A percentile compares a stretch with the other conserved stretches of the same genome.
Conservation (phyloP, 2,113 vertebrate genomes). For the Stigmatopora argus region DNA sequence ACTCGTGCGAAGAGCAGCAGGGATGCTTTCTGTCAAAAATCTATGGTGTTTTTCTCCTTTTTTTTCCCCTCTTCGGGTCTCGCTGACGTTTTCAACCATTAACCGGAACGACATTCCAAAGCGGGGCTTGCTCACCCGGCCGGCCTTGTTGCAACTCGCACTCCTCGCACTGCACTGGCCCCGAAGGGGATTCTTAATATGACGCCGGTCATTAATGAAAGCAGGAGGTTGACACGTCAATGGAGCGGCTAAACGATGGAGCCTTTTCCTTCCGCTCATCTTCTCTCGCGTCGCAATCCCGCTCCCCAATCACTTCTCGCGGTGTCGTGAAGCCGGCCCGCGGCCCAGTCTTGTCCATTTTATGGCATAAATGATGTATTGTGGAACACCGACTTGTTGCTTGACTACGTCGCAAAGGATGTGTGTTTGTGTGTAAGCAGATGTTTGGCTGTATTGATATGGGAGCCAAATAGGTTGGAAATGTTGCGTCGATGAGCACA, state of each 20-base stretch:
- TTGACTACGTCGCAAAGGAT: neutral
- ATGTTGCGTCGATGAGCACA: no score
- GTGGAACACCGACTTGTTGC: constrained; percentile 3
- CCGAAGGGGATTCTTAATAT: constrained; percentile 8
- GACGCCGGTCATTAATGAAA: constrained; percentile 16
- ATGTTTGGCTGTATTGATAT: neutral
- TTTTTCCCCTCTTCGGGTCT: constrained; percentile 19
- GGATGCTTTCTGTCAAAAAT: constrained; percentile 27
- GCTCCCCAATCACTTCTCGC: constrained; percentile 20
- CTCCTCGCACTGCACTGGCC: neutral
- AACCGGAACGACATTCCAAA: constrained; percentile 8
- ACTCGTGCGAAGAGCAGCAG: constrained; percentile 26
- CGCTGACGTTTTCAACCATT: constrained; percentile 22
- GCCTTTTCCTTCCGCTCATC: constrained; percentile 38
- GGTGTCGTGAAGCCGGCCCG: constrained; percentile 20
- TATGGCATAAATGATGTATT: constrained; percentile 18
- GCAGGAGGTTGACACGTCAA: constrained; percentile 43
- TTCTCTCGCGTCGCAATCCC: constrained; percentile 25
- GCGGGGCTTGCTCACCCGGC: constrained; percentile 3
- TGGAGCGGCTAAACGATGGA: constrained; percentile 48
- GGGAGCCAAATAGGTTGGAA: no score
- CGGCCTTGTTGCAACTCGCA: constrained; percentile 4
- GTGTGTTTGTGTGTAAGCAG: neutral
- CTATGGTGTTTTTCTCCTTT: constrained; percentile 6
- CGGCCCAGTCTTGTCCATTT: constrained; percentile 12